A percentile compares a stretch with the other conserved stretches of the same genome.
Evolutionary conservation across 2,888 invertebrate species (phyloP).

Genomic region (Amphipyra berbera): DNA sequence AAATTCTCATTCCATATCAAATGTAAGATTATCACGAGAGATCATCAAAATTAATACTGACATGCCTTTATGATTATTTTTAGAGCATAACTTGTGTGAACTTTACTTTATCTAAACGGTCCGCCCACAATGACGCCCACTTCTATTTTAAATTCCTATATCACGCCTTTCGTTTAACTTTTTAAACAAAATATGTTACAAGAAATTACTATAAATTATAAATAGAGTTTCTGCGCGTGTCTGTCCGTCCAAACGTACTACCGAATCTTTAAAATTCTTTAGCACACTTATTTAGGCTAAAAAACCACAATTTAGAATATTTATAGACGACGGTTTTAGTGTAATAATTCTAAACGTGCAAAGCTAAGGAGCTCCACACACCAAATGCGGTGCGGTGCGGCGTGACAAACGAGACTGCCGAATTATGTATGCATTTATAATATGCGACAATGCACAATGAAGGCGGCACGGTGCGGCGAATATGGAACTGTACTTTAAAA

Average conservation of each 20-base stretch:
- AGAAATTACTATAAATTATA: constrained; percentile 33
- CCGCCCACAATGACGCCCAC: constrained; percentile 27
- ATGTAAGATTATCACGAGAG: not conserved
- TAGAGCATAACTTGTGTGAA: constrained; percentile 2
- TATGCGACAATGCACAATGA: no score
- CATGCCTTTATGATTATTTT: constrained; percentile 3
- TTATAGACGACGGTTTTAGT: constrained; percentile 39
- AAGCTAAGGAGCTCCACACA: no score
- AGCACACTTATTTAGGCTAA: constrained; percentile 26
- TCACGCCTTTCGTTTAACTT: constrained; percentile 20
- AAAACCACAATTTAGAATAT: constrained; percentile 31
- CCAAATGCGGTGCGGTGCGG: no score
- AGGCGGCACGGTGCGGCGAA: no score
- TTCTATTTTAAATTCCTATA: constrained; percentile 37
- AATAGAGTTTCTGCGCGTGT: constrained; percentile 18
- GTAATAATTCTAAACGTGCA: constrained; percentile 23
- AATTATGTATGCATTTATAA: no score
- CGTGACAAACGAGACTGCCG: no score
- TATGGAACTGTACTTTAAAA: no score
- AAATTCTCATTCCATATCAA: not conserved
- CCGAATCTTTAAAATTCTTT: constrained; percentile 38
- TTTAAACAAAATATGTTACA: constrained; percentile 25
- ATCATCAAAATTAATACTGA: not conserved
- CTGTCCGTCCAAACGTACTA: constrained; percentile 21
- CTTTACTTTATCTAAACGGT: constrained; percentile 10